A percentile compares a stretch with the other conserved stretches of the same genome.
Conservation (phyloP, 2,113 vertebrate genomes). For the Cygnus atratus region DNA sequence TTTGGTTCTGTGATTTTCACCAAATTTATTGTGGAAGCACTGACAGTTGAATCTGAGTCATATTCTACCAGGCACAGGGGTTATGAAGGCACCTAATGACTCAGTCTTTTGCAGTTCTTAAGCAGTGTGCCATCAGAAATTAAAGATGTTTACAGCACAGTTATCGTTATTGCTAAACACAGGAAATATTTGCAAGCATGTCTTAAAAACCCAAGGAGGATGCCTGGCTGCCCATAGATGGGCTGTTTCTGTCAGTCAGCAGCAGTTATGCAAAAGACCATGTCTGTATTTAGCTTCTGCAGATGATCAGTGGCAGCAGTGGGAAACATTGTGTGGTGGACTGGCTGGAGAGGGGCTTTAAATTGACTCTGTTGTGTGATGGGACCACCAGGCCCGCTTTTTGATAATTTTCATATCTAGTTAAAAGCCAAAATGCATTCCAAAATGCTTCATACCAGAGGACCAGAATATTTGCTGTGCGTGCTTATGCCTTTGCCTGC, state of each 20-base stretch:
- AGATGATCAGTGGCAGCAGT: not conserved
- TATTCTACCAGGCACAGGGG: not conserved
- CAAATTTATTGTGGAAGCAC: not conserved
- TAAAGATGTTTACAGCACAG: not conserved
- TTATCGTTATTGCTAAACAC: constrained; percentile 13
- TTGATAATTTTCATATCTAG: not conserved
- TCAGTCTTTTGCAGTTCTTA: not conserved
- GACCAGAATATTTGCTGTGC: not conserved
- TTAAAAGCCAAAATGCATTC: not conserved
- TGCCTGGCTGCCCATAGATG: not conserved
- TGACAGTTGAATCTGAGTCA: not conserved
- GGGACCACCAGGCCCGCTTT: not conserved
- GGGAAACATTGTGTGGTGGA: not conserved
- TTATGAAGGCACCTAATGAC: not conserved
- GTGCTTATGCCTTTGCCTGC: rapidly evolving
- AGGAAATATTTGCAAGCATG: not conserved
- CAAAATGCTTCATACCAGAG: not conserved
- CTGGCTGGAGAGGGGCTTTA: not conserved
- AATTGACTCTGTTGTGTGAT: not conserved
- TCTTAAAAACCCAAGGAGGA: not conserved
- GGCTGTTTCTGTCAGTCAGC: not conserved
- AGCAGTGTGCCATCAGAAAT: not conserved
- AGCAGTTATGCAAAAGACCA: rapidly evolving
- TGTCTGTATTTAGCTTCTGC: not conserved
- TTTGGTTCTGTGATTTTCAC: not conserved